Base-by-base conservation (phyloP, 2,797 vertebrate genomes). In the Argentina silus region DNA sequence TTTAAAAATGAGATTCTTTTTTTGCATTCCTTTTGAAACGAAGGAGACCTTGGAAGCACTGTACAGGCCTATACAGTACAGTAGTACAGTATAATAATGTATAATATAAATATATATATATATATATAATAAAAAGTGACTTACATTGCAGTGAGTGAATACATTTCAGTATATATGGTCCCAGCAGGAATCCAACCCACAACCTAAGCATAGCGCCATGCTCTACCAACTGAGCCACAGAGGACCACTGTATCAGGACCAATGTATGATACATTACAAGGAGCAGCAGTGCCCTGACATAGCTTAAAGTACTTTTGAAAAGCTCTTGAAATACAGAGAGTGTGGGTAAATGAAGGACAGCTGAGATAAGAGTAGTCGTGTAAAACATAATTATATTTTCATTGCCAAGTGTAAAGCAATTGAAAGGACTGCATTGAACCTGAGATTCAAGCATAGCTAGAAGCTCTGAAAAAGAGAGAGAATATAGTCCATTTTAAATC, bases 371-470 rank as follows among this genome's bases (percentile, higher is more conserved):
- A 80, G 85, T 83, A 75, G 80, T 85, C 87, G 90, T 92, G 90
- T 91, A 93, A 90, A 93, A 92, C 91, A 92, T 91, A 92, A 93
- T 93, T 93, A 92, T 92, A 89, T 93, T 87, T 88, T 76, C 80
- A 72, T 81, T 90, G 59, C 77, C 78, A 83, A 84, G 80, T 77
- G 86, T 83, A 78, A 77, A 23, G 86, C 78, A 67, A 60, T 80
- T 93, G 90, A 93, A 93, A 89, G 87, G 85, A 90, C 85, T 78
- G 85, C 88, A 85, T 93, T 90, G 92, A 93, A 93, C 92, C 90
- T 91, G 91, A 75, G 90, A 91, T 91, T 91, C 88, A 91, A 89
- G 91, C 90, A 86, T 88, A 85, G 87, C 83, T 79, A 84, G 84
- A 85, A 90, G 89, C 87, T 85, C 87, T 85, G 62, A 62, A 44